These are phyloP conservation scores for Drosophila parthenogenetica DNA, from an alignment of 2,888 invertebrate species.

Conservation along the genomic window DNA sequence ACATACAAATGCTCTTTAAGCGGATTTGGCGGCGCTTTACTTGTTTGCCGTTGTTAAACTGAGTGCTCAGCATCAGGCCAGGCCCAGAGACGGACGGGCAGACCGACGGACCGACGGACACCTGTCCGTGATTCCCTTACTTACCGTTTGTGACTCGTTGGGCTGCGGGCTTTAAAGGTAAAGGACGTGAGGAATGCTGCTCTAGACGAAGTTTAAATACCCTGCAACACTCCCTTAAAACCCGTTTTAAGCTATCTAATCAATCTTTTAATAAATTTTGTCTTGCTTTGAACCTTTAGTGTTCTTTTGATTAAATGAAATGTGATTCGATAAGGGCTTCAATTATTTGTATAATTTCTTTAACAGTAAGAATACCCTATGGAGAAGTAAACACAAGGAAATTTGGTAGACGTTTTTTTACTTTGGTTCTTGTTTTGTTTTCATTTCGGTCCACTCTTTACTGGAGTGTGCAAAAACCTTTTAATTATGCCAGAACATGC, in stretches of 20 bases:
- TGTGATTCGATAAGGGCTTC: neutral
- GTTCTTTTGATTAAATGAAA: neutral
- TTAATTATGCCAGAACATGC: conserved; percentile 77
- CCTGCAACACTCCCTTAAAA: conserved; percentile 15
- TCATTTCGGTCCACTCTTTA: conserved; percentile 16
- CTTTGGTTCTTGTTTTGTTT: conserved; percentile 9
- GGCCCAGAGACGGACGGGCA: conserved; percentile 6
- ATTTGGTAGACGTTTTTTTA: conserved; percentile 14
- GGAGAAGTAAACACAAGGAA: neutral
- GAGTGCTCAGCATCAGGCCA: conserved; percentile 73
- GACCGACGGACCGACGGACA: conserved; percentile 4
- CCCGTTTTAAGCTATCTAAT: too few relatives aligned
- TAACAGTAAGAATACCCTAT: neutral
- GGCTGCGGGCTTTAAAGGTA: conserved; percentile 22
- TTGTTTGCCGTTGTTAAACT: conserved; percentile 80
- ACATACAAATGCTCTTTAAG: conserved; percentile 80
- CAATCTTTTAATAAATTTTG: neutral
- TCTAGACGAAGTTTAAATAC: conserved; percentile 23
- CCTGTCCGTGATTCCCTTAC: conserved; percentile 23
- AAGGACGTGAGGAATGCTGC: conserved; percentile 1
- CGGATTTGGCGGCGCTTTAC: conserved; percentile 74
- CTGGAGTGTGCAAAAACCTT: conserved; percentile 49
- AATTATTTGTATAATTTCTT: neutral
- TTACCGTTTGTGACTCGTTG: conserved; percentile 11
- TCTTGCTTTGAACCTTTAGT: neutral